A percentile compares a stretch with the other conserved stretches of the same genome.
phyloP scores from a whole-genome alignment of 2,888 invertebrate species.

The Timema cristinae region DNA sequence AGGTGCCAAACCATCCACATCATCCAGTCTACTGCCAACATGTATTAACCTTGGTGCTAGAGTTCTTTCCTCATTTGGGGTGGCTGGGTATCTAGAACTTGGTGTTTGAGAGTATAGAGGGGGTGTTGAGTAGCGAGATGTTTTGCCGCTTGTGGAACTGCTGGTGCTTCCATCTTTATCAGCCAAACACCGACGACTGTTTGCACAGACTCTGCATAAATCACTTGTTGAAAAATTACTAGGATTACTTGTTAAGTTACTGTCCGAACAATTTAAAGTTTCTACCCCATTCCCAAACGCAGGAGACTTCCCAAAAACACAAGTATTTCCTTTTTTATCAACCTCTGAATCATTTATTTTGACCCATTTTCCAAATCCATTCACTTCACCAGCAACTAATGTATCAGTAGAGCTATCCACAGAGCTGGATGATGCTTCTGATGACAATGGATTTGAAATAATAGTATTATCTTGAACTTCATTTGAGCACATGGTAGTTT shows the following conservation, averaged over 20 bases:
- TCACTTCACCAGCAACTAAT: constrained; percentile 40
- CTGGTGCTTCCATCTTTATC: constrained; percentile 36
- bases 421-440: constrained; percentile 35
- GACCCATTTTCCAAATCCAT: neutral
- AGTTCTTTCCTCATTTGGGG: constrained; percentile 43
- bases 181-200: constrained; percentile 40
- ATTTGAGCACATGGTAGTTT: constrained; percentile 26
- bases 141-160: constrained; percentile 27
- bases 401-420: constrained; percentile 56
- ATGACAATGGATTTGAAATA: too few relatives aligned
- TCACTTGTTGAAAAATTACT: constrained; percentile 27
- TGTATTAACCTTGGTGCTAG: constrained; percentile 39
- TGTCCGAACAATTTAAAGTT: too few relatives aligned
- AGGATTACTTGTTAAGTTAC: neutral
- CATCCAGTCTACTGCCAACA: constrained; percentile 49
- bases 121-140: constrained; percentile 41
- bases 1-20: constrained; percentile 70
- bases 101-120: constrained; percentile 55
- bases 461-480: neutral
- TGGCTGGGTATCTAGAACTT: constrained; percentile 55
- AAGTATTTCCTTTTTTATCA: neutral
- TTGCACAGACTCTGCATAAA: constrained; percentile 42
- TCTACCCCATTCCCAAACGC: constrained; percentile 20
- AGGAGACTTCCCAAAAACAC: neutral
- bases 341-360: neutral